A percentile compares a stretch with the other conserved stretches of the same genome.
phyloP scores from a whole-genome alignment of 2,113 vertebrate species.

The Puma concolor region DNA sequence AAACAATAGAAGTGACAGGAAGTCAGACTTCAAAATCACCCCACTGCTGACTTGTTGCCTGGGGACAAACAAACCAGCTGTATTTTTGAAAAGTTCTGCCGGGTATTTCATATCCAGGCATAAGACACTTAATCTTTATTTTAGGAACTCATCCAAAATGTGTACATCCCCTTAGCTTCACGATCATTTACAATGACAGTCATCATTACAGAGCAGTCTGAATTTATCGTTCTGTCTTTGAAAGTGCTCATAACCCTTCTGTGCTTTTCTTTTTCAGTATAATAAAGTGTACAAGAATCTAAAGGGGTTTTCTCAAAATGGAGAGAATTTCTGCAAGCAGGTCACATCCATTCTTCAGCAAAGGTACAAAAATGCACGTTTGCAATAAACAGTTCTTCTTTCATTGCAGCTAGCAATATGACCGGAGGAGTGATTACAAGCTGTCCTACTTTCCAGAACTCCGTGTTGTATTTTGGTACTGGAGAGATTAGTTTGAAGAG shows the following conservation, averaged over 20 bases:
- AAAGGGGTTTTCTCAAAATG: slow-evolving; percentile 91
- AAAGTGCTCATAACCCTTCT: slow-evolving; percentile 1
- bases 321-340: slow-evolving; percentile 93
- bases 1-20: background rate
- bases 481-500: slow-evolving; percentile 39
- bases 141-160: slow-evolving; percentile 32
- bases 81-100: background rate
- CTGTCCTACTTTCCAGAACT: slow-evolving; percentile 6
- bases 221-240: background rate
- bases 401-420: background rate
- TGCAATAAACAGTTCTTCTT: background rate
- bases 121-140: background rate
- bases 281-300: slow-evolving; percentile 91
- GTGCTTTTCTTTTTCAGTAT: slow-evolving; percentile 86
- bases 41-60: background rate
- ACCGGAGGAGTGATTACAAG: background rate
- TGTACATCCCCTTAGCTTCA: background rate
- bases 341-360: slow-evolving; percentile 91
- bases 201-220: background rate
- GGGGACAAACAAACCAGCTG: background rate
- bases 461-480: background rate
- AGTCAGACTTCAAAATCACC: background rate
- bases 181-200: background rate
- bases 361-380: slow-evolving; percentile 84
- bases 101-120: background rate